Base-by-base conservation (phyloP, 2,113 vertebrate genomes). In the Triplophysa siluroides region DNA sequence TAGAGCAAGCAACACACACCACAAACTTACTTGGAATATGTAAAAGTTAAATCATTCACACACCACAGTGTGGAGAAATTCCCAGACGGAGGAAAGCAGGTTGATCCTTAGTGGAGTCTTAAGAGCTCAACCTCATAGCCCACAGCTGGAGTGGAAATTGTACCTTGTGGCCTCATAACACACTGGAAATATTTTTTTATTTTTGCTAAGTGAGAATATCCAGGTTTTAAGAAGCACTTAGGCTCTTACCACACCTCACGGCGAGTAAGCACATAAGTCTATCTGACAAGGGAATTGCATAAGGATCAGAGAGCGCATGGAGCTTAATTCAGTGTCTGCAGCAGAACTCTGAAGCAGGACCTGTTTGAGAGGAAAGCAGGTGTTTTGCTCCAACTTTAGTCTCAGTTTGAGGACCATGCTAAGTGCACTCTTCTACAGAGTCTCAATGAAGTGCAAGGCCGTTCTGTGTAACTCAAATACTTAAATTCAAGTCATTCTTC, bases 181-280 rank as follows among this genome's bases (percentile, higher is more conserved):
- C 16, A 1, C 19, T 69, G 33, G 50, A 56, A n/a, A n/a, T n/a
- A 18, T 8, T 62, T 43, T 71, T 52, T 21, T 62, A 19, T 71
- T 63, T 26, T 70, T 68, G 58, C 66, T 21, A 33, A 70, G 47
- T 77, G 78, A 23, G 38, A 72, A 77, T 66, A 62, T 80, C 68
- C 76, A 65, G 65, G 79, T 81, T 81, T 76, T 68, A 81, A 78
- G 38, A 64, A 67, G 68, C 54, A 50, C 45, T 84, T 65, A 63
- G 63, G 47, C 61, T 26, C 2, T 72, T 71, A 73, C 43, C 21
- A 29, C 54, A 60, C 26, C 79, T 80, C 68, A 73, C 21, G 52
- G 73, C 56, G 26, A 38, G 72, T 72, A 61, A 78, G 62, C 78
- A 83, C 74, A 83, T 62, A 80, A 43, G 43, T 74, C 68, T 47